Evolutionary conservation across 2,888 invertebrate genomes (phyloP).

Genomic region (Lymantria monacha): DNA sequence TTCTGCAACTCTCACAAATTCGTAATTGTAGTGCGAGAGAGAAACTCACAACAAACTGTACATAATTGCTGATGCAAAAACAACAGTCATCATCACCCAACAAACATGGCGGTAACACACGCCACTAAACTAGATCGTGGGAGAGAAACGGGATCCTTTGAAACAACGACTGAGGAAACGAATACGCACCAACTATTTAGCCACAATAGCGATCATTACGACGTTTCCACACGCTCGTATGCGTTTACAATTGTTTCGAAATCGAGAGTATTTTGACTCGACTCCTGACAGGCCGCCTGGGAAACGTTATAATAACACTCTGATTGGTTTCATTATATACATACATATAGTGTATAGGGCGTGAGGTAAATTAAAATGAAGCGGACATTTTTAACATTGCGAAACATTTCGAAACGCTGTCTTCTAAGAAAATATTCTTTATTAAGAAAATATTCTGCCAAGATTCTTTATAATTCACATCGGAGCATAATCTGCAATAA

Average conservation of each 20-base stretch:
- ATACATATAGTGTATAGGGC: no score
- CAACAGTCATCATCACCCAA: conserved; percentile 70
- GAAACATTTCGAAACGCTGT: no score
- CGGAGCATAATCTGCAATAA: no score
- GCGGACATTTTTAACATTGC: no score
- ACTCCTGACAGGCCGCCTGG: conserved; percentile 28
- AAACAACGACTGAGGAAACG: conserved; percentile 67
- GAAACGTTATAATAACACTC: conserved; percentile 35
- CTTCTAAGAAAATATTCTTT: no score
- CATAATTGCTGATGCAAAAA: conserved; percentile 79
- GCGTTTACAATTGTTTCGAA: conserved; percentile 74
- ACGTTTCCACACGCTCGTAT: conserved; percentile 69
- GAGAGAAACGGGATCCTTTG: conserved; percentile 75
- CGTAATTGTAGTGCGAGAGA: conserved; percentile 73
- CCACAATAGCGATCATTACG: conserved; percentile 45
- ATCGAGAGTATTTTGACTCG: conserved; percentile 63
- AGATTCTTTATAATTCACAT: no score
- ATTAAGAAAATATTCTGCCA: no score
- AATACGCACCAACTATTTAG: conserved; percentile 58
- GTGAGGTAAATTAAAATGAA: no score
- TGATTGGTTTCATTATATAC: background rate
- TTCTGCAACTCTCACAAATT: conserved; percentile 70
- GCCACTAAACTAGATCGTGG: conserved; percentile 75
- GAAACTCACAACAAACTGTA: conserved; percentile 73
- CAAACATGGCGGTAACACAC: conserved; percentile 71